phyloP scores from a whole-genome alignment of 2,797 vertebrate species.

The Syncerus caffer region DNA sequence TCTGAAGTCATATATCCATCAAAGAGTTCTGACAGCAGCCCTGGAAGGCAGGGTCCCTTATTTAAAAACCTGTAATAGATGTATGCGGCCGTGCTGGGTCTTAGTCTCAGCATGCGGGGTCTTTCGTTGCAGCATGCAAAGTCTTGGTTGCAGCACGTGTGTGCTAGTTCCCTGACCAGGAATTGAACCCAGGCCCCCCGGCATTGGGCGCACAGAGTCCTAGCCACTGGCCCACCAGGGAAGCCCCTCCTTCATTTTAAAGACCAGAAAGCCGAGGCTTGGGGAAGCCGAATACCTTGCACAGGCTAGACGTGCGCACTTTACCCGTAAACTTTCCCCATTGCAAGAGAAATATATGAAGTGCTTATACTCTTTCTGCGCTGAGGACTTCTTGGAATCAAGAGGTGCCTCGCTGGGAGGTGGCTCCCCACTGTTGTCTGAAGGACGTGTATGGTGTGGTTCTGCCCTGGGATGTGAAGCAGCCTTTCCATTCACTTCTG shows the following conservation, averaged over 20 bases:
- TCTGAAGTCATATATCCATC: not conserved
- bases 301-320: not conserved
- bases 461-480: not conserved
- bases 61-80: not conserved
- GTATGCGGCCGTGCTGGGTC: not conserved
- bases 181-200: not conserved
- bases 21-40: not conserved
- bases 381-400: not conserved
- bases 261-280: not conserved
- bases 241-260: not conserved
- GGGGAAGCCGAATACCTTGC: not conserved
- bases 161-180: not conserved
- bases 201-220: not conserved
- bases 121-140: not conserved
- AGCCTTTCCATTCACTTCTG: not conserved
- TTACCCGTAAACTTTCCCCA: not conserved
- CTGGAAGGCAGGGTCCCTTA: not conserved
- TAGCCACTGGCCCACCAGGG: not conserved
- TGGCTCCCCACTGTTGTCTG: not conserved
- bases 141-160: not conserved
- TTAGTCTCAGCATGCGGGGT: not conserved
- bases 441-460: not conserved
- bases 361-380: not conserved
- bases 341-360: no score
- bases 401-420: not conserved